Evolutionary conservation across 2,888 invertebrate genomes (phyloP), one percentile per base, ranked within the genome.

Genomic region (Merodon equestris): DNA sequence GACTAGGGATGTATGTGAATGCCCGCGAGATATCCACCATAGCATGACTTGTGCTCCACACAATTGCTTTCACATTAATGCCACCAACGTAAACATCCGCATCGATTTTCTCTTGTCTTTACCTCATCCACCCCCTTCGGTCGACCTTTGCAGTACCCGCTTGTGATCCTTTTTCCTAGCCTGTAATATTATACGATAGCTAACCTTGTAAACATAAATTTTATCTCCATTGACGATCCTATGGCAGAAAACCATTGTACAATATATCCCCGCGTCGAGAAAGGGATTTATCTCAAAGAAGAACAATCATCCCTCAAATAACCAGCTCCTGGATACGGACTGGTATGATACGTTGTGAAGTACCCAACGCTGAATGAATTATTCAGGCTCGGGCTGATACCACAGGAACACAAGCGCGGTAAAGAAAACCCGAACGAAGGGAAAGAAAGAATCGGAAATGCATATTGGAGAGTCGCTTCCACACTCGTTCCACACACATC

Each of bases 21-120:
- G 27, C 36, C 14, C 15, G 14, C 45, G 13, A 7, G 45, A 15
- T 15, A 27, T 2, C 27, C 7, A 27, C 27, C 27, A 27, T 7
- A n/a, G n/a, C n/a, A n/a, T 18, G 19, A 34, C 38, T 10, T 19
- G 15, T 61, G 50, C 51, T 47, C 44, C 51, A 40, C 58, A 54
- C 72, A 73, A 73, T 73, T 73, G 72, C 64, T 73, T 73, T 73
- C 66, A 58, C 64, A 73, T 66, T 66, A 66, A 72, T 58, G 64
- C 64, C 57, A 72, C 64, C 72, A 72, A n/a, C n/a, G n/a, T n/a
- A n/a, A n/a, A 72, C 64, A 72, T 63, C 64, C 72, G 64, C 53
- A 73, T 73, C 58, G 64, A 70, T 63, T 58, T 58, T 63, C 18
- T 13, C 13, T n/a, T 18, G 10, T n/a, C 40, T 40, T 47, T 27